Evolutionary conservation across 2,113 vertebrate genomes (phyloP).

Genomic region (Catharus fuscescens): DNA sequence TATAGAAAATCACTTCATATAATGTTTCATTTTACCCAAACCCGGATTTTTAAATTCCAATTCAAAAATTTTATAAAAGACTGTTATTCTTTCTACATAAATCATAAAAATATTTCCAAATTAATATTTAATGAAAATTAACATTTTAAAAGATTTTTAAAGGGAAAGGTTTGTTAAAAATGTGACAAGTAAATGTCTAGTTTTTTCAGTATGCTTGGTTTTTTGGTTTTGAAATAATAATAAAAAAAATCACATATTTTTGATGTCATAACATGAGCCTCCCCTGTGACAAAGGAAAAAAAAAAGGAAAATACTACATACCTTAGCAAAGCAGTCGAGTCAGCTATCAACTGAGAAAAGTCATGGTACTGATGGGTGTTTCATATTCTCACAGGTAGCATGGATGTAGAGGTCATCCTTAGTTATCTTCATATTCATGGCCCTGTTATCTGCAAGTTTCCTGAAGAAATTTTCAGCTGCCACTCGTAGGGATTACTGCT

Average conservation of each 20-base stretch:
- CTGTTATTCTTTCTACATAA: not conserved
- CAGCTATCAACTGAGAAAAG: not conserved
- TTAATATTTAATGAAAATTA: not conserved
- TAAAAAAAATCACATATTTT: not conserved
- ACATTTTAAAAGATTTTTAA: not conserved
- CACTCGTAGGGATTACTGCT: not conserved
- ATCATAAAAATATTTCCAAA: not conserved
- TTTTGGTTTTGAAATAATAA: not conserved
- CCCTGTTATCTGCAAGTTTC: not conserved
- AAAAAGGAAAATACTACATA: not conserved
- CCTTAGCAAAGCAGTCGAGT: not conserved
- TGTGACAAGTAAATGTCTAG: not conserved
- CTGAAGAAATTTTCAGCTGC: not conserved
- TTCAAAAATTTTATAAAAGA: not conserved
- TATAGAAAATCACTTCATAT: not conserved
- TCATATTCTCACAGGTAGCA: not conserved
- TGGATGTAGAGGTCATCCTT: not conserved
- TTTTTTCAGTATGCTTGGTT: not conserved
- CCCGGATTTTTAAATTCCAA: not conserved
- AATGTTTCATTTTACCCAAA: not conserved
- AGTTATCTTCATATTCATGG: not conserved
- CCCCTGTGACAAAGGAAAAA: not conserved
- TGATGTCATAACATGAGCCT: not conserved
- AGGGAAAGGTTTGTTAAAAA: not conserved
- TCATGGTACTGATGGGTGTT: not conserved